phyloP scores from a whole-genome alignment of 92 coral and sea anemone species.

The Parazoanthus atlanticus region DNA sequence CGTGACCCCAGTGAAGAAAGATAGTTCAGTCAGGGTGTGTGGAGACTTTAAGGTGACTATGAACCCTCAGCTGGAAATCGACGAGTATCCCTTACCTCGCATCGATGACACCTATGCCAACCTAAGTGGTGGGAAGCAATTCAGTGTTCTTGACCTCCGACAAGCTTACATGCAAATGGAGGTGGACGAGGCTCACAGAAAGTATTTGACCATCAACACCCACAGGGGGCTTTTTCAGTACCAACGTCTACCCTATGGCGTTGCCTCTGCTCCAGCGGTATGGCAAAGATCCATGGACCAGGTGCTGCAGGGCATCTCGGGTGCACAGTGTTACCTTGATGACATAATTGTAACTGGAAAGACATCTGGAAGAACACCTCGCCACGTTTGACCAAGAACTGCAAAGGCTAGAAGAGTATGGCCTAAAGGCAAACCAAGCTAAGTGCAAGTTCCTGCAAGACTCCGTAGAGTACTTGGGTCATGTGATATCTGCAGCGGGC shows the following conservation, averaged over 20 bases:
- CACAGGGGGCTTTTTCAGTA: constrained; percentile 4
- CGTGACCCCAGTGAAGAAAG: constrained; percentile 29
- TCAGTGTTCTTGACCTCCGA: background rate
- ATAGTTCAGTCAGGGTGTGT: constrained; percentile 50
- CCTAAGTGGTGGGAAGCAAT: constrained; percentile 45
- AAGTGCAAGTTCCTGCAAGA: constrained; percentile 12
- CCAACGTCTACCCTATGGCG: constrained; percentile 37
- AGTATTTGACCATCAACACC: constrained; percentile 18
- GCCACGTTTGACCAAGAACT: constrained; percentile 41
- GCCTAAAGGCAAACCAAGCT: constrained; percentile 36
- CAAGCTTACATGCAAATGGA: constrained; percentile 53
- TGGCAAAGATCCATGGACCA: constrained; percentile 58
- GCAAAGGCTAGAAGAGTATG: constrained; percentile 54
- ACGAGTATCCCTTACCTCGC: constrained; percentile 43
- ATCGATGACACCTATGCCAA: constrained; percentile 46
- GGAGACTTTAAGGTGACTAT: constrained; percentile 62
- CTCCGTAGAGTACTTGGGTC: background rate
- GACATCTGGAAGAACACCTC: constrained; percentile 52
- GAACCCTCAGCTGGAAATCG: constrained; percentile 39
- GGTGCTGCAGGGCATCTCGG: constrained; percentile 36
- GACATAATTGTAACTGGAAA: constrained; percentile 62
- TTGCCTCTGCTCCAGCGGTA: constrained; percentile 44
- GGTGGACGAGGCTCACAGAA: constrained; percentile 48
- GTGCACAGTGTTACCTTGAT: constrained; percentile 44
- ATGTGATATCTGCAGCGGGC: background rate